Conservation (phyloP, 2,888 invertebrate genomes). For the Halictus quadricinctus region DNA sequence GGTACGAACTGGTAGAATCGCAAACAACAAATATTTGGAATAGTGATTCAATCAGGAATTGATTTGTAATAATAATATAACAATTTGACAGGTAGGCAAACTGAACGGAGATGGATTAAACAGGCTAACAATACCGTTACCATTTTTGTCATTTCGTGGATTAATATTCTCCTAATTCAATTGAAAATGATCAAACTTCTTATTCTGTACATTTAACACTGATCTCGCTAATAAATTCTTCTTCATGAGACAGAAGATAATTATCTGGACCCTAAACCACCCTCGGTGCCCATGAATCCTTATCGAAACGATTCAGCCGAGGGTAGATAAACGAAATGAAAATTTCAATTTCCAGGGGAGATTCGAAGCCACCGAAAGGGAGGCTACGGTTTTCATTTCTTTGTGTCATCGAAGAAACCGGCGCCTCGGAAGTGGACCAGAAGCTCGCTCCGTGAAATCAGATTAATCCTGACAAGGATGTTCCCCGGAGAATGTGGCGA, state of each 20-base stretch:
- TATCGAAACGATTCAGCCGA: neutral
- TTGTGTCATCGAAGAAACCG: slow-evolving; percentile 46
- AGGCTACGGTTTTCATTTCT: slow-evolving; percentile 30
- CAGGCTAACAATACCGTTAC: neutral
- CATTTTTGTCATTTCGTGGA: neutral
- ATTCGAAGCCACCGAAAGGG: neutral
- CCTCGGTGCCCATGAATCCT: neutral
- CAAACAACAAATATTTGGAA: neutral
- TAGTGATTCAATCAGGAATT: neutral
- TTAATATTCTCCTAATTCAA: neutral
- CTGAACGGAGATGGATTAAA: neutral
- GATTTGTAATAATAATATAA: slow-evolving; percentile 2
- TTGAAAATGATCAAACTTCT: neutral
- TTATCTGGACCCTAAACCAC: neutral
- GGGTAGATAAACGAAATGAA: neutral
- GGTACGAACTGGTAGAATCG: neutral
- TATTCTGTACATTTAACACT: neutral
- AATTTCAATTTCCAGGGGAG: neutral
- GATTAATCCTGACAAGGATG: slow-evolving; percentile 65
- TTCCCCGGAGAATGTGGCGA: slow-evolving; percentile 40
- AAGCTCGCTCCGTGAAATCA: slow-evolving; percentile 39
- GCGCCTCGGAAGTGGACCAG: slow-evolving; percentile 35
- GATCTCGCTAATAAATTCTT: neutral
- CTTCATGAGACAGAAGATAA: neutral
- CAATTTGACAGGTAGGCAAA: neutral